Conservation (phyloP, 2,797 vertebrate genomes). For the Carduelis carduelis region DNA sequence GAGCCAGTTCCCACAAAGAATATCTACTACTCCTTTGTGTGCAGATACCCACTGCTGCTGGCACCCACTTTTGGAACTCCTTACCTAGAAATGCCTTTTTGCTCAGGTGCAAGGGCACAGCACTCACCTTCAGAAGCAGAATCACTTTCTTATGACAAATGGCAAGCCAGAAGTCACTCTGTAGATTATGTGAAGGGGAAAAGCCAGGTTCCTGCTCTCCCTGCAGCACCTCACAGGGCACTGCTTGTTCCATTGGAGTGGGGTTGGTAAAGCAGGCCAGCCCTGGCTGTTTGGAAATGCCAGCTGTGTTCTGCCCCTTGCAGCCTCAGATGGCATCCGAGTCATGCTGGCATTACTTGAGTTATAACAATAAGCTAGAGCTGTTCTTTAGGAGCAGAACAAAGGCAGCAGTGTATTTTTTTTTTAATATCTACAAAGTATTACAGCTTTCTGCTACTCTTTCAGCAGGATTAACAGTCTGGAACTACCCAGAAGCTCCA, state of each 20-base stretch:
- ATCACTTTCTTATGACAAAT: neutral
- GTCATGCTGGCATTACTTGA: neutral
- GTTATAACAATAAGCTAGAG: neutral
- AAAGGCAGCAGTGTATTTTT: neutral
- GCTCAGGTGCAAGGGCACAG: neutral
- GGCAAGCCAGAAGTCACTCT: neutral
- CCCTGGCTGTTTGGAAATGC: fast-evolving
- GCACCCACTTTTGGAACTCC: fast-evolving
- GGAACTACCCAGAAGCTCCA: neutral
- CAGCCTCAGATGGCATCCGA: neutral
- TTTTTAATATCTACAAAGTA: neutral
- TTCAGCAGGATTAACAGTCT: neutral
- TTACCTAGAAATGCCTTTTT: neutral
- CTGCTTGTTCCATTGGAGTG: neutral
- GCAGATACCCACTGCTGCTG: fast-evolving
- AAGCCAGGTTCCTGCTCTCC: neutral
- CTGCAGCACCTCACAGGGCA: fast-evolving
- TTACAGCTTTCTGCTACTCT: neutral
- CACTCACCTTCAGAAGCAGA: neutral
- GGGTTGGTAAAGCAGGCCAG: neutral
- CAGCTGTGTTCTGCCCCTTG: neutral
- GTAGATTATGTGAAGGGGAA: too few relatives aligned
- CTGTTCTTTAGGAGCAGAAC: neutral
- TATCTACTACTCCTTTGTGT: fast-evolving
- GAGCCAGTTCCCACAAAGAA: neutral